Evolutionary conservation across 2,797 vertebrate genomes (phyloP), one percentile per base, ranked within the genome.

Genomic region (Silurus lanzhouensis): DNA sequence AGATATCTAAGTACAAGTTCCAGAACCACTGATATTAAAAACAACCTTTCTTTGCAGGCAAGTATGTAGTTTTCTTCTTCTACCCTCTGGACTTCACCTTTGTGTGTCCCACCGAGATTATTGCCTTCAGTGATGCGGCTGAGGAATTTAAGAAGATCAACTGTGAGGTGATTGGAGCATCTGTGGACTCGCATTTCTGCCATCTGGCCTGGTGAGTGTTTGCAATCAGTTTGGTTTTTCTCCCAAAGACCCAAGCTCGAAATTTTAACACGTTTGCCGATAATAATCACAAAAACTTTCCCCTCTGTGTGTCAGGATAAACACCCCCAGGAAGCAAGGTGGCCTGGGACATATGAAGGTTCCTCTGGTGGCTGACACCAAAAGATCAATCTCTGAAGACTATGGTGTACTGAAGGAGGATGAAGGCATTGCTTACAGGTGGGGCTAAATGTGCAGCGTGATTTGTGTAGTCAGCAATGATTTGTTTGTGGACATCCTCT

Each of bases 1-100:
- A 2, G 2, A 14, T 38, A 12, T 81, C 2, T 38, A 66, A 25
- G 67, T 55, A 12, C 15, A 5, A 68, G n/a, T 82, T 8, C 8
- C 25, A 81, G 55, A 44, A 55, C 38, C 3, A 13, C 48, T 8
- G 15, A 57, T 55, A 14, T 55, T 81, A 10, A 82, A 19, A 44
- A 5, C 10, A 14, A 31, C 27, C 20, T 52, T 86, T 55, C 10
- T 70, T 15, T 87, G 68, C 86, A 99, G 98, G 98, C 82, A 99
- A 98, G 92, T 99, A 99, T 0, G 92, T 99, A 0, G 97, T 99
- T 25, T 96, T 99, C 84, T 99, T 99, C 93, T 99, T 99, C 93
- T 99, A 99, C 83, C 97, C 98, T 0, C 93, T 98, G 96, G 97
- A 99, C 90, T 99, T 99, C 93, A 99, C 98, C 61, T 99, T 99